Conservation (phyloP, 2,888 invertebrate species). For the Cheilosia soror region DNA sequence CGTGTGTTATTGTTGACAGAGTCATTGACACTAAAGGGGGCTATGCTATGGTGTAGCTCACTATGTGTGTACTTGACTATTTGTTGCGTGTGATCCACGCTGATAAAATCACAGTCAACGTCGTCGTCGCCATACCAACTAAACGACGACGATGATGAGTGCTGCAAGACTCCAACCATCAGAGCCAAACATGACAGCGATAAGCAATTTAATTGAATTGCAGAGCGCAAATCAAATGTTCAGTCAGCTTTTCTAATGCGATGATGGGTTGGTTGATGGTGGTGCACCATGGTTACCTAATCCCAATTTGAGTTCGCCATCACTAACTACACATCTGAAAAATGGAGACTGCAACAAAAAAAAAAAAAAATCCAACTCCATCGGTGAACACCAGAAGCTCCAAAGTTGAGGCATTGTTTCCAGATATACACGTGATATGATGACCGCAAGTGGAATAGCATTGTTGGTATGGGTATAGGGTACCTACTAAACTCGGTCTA, state of each 20-base stretch:
- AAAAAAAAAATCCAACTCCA: constrained; percentile 14
- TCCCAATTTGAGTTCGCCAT: constrained; percentile 41
- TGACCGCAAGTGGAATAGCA: constrained; percentile 50
- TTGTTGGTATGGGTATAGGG: background rate
- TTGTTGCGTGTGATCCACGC: constrained; percentile 31
- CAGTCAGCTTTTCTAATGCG: background rate
- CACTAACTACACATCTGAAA: constrained; percentile 38
- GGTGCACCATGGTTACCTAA: constrained; percentile 42
- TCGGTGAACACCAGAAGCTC: constrained; percentile 50
- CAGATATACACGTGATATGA: constrained; percentile 31
- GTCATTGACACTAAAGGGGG: constrained; percentile 40
- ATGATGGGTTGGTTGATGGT: background rate
- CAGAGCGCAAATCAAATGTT: constrained; percentile 37
- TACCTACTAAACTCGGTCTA: constrained; percentile 15
- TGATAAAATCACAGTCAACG: constrained; percentile 14
- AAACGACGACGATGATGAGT: background rate
- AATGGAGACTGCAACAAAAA: constrained; percentile 3
- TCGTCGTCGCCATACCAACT: background rate
- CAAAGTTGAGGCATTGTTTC: constrained; percentile 28
- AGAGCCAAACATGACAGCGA: constrained; percentile 28
- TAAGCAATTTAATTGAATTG: constrained; percentile 41
- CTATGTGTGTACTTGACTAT: background rate
- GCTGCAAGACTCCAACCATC: background rate
- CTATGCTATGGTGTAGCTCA: constrained; percentile 1
- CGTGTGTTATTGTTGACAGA: constrained; percentile 20